phyloP scores from a whole-genome alignment of 2,888 invertebrate species.

The Epirrhoe alternata region DNA sequence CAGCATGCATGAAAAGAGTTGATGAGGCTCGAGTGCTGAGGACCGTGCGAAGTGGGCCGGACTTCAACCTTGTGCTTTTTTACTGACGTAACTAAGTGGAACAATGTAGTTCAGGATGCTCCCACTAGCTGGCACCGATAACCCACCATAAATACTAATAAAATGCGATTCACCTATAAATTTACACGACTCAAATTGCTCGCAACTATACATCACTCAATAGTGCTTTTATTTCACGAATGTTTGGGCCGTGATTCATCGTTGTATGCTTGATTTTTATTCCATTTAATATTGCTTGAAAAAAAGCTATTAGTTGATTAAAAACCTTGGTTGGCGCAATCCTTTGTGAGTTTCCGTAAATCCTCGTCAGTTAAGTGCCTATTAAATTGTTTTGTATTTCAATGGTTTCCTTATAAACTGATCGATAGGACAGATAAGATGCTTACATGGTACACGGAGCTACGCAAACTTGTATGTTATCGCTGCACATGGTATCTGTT shows the following conservation, averaged over 20 bases:
- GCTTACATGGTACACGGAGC: conserved; percentile 1
- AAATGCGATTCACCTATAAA: conserved; percentile 37
- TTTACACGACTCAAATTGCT: conserved; percentile 38
- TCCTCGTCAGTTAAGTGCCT: conserved; percentile 16
- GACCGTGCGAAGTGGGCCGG: conserved; percentile 37
- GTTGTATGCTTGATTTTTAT: conserved; percentile 18
- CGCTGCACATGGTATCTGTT: conserved; percentile 11
- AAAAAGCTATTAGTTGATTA: conserved; percentile 29
- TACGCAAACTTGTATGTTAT: conserved; percentile 11
- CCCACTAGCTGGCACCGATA: conserved; percentile 21
- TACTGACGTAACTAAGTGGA: conserved; percentile 36
- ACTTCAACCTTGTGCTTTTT: conserved; percentile 41
- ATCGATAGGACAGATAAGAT: conserved; percentile 19
- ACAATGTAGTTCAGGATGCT: conserved; percentile 19
- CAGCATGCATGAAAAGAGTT: conserved; percentile 55
- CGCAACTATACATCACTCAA: conserved; percentile 18
- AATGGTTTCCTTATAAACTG: conserved; percentile 13
- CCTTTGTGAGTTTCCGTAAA: conserved; percentile 20
- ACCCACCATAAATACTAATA: conserved; percentile 41
- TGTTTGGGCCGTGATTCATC: conserved; percentile 15
- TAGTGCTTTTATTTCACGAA: conserved; percentile 23
- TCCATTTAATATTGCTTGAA: conserved; percentile 22
- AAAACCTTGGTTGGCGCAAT: conserved; percentile 15
- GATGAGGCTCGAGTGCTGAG: conserved; percentile 55
- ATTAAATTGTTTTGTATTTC: conserved; percentile 23